Evolutionary conservation across 2,113 vertebrate genomes (phyloP).

Genomic region (Rhombomys opimus): DNA sequence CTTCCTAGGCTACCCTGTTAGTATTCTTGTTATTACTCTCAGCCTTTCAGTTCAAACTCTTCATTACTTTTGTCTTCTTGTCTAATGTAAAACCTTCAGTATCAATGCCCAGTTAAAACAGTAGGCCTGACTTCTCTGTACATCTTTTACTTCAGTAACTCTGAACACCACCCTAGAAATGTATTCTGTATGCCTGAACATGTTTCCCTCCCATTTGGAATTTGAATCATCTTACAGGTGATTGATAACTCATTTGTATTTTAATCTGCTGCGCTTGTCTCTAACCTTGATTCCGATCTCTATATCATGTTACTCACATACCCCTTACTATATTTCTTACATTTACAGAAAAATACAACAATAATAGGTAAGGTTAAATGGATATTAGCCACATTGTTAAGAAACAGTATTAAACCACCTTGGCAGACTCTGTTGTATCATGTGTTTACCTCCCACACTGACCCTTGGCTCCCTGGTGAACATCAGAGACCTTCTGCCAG

Average conservation of each 20-base stretch:
- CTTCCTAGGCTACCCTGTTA: background rate
- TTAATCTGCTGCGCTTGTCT: conserved; percentile 46
- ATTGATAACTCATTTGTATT: conserved; percentile 58
- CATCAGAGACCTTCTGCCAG: conserved; percentile 9
- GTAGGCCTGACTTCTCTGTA: background rate
- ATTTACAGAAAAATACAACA: conserved; percentile 56
- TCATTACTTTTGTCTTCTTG: conserved; percentile 36
- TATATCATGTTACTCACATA: conserved; percentile 9
- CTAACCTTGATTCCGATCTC: conserved; percentile 59
- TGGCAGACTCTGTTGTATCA: background rate
- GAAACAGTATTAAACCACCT: background rate
- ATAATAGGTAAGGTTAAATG: conserved; percentile 35
- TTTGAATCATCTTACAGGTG: conserved; percentile 33
- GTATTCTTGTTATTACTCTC: background rate
- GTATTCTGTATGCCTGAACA: background rate
- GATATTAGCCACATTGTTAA: conserved; percentile 7
- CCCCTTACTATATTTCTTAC: conserved; percentile 26
- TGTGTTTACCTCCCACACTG: background rate
- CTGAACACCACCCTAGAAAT: background rate
- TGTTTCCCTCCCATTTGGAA: conserved; percentile 23
- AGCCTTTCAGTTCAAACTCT: conserved; percentile 14
- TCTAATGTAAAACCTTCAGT: background rate
- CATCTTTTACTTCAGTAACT: conserved; percentile 35
- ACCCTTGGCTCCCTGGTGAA: conserved; percentile 42
- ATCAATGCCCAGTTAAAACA: background rate